Base-by-base conservation (phyloP, 2,797 vertebrate genomes). In the Cyclura pinguis region DNA sequence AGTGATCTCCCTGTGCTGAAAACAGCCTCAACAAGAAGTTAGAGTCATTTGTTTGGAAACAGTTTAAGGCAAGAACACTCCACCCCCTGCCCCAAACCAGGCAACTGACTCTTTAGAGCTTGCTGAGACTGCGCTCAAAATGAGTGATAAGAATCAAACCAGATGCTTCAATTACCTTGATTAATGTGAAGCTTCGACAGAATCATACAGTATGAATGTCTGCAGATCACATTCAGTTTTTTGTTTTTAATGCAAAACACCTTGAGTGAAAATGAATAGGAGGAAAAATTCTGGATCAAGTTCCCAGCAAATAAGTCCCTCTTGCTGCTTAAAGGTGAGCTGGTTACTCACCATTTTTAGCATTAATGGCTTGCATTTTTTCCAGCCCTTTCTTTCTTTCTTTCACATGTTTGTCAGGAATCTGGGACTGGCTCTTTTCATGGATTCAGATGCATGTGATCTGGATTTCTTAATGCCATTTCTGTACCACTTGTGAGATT, bases 391-490 rank as follows among this genome's bases (percentile, higher is more conserved):
- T 59, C 4, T 59, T 20, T 59, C 59, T 59, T 59, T 59, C n/a
- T n/a, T n/a, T n/a, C 64, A 29, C 22, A 69, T 59, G 67, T 32
- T 69, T 6, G 3, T 32, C 27, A 24, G 67, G 67, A 69, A 69
- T 16, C 67, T 69, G 12, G 67, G 8, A 97, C 98, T 98, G 96
- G 99, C 99, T 98, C 99, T 98, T 93, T 98, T 99, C 89, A 99
- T 96, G 85, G 99, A 99, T 88, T 99, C 98, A 0, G 98, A 99
- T 92, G 98, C 97, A 0, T 98, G 90, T 57, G 98, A 97, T 38
- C 95, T 97, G 72, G 99, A 98, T 95, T 99, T 99, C 97, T 98
- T 99, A 97, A 99, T 99, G 94, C 99, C 98, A 84, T 99, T 99
- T 93, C 99, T 98, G 97, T 99, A 99, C 98, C 98, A 98, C 95